phyloP scores from a whole-genome alignment of 2,797 vertebrate species.

The Hylomyscus alleni region DNA sequence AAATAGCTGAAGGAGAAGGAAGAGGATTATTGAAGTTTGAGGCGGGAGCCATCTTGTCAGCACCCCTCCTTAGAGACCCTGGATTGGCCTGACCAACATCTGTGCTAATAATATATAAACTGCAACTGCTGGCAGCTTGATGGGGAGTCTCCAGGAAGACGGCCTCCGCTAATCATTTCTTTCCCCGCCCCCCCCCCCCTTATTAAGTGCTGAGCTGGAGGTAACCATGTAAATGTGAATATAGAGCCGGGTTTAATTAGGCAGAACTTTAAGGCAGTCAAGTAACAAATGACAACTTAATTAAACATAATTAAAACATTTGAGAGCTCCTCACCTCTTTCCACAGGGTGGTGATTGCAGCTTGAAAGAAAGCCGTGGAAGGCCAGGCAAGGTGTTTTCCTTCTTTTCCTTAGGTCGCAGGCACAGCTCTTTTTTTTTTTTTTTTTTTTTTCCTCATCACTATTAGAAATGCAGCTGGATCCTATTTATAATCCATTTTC shows the following conservation, averaged over 20 bases:
- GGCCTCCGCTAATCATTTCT: conserved; percentile 74
- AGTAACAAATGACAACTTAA: conserved; percentile 87
- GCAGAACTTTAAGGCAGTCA: conserved; percentile 85
- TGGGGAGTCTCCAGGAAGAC: conserved; percentile 85
- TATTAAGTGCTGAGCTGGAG: conserved; percentile 77
- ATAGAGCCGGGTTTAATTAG: conserved; percentile 81
- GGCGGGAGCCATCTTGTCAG: conserved; percentile 84
- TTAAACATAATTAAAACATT: conserved; percentile 86
- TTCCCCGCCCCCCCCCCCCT: conserved; percentile 10
- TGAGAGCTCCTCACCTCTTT: conserved; percentile 73
- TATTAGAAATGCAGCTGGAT: conserved; percentile 87
- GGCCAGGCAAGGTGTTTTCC: conserved; percentile 71
- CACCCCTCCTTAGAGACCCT: conserved; percentile 85
- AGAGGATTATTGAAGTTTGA: conserved; percentile 66
- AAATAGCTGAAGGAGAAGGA: conserved; percentile 53
- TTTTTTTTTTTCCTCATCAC: conserved; percentile 67
- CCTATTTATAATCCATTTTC: conserved; percentile 88
- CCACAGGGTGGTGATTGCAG: conserved; percentile 49
- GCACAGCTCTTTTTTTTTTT: not conserved
- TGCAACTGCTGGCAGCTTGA: conserved; percentile 81
- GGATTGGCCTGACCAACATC: conserved; percentile 83
- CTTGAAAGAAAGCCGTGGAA: conserved; percentile 6
- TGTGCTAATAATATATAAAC: conserved; percentile 86
- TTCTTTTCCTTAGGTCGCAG: conserved; percentile 64
- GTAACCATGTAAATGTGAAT: conserved; percentile 84